Evolutionary conservation across 1,140 invertebrate species (phyloP), one percentile per base, ranked within the genome.

Genomic region (Triops longicaudatus): DNA sequence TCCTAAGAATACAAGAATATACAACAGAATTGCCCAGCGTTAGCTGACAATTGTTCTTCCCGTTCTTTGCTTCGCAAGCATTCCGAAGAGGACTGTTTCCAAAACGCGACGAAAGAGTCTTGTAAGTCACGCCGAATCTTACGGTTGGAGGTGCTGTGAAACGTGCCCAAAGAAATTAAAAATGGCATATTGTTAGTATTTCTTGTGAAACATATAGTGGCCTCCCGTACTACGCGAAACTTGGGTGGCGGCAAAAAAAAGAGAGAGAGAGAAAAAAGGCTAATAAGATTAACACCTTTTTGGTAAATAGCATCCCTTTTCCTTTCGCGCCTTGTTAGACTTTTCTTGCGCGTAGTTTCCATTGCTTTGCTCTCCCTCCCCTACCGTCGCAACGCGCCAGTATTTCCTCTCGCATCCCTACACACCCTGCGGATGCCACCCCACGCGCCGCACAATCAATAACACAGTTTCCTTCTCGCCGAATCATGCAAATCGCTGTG

Each of bases 381-480:
- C 22, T 22, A n/a, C 50, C 50, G 50, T 22, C 50, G 50, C 50
- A 63, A 63, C 50, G 50, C 50, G 50, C n/a, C 50, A 63, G 17
- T 63, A 63, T 63, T 63, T 63, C 50, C 50, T 63, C 50, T 63
- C 50, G 50, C 50, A n/a, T 63, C 50, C 44, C 50, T 63, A 63
- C 50, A 63, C 50, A 22, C 50, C 50, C 50, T 37, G 31, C 31
- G 31, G 50, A 9, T 17, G 50, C 50, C 50, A 63, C 50, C 50
- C 50, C 50, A 22, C 50, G 50, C 50, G 31, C 31, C 31, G 31
- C 50, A 63, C 50, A 63, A 63, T 63, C 50, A 63, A 63, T 63
- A 63, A 63, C 50, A 63, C 22, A 22, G 50, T 63, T 63, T 22
- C 50, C 50, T 63, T 7, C 50, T 63, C 50, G 50, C 50, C 50